Conservation (phyloP, 2,888 invertebrate species). For the Hipparchia sbordonii region DNA sequence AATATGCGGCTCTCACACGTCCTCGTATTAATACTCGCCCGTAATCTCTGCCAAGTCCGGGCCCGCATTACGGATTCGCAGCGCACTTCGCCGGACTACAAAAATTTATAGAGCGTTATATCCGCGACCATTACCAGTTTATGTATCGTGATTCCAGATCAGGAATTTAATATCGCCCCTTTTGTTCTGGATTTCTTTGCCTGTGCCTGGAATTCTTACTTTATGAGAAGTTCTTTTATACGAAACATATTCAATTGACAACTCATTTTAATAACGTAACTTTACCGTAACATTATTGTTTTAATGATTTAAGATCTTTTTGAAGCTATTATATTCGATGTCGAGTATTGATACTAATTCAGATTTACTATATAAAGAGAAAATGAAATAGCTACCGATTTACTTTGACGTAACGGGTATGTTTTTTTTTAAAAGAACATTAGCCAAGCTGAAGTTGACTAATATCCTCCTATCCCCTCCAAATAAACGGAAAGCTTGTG, state of each 20-base stretch:
- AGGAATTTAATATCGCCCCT: slow-evolving; percentile 69
- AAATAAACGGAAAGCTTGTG: too few relatives aligned
- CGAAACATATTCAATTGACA: background rate
- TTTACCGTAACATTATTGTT: too few relatives aligned
- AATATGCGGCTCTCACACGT: slow-evolving; percentile 46
- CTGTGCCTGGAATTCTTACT: slow-evolving; percentile 12
- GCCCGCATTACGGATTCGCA: slow-evolving; percentile 68
- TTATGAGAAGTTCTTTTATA: background rate
- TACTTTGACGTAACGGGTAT: background rate
- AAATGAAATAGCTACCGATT: background rate
- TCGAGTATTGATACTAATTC: background rate
- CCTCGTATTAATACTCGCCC: slow-evolving; percentile 60
- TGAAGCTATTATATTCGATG: too few relatives aligned
- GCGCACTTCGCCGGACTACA: slow-evolving; percentile 64
- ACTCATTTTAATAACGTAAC: background rate
- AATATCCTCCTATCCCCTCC: too few relatives aligned
- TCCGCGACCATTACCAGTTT: slow-evolving; percentile 53
- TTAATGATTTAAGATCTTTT: too few relatives aligned
- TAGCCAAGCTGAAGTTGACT: too few relatives aligned
- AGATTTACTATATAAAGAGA: background rate
- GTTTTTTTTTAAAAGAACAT: too few relatives aligned
- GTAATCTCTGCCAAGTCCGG: slow-evolving; percentile 71
- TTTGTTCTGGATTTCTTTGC: slow-evolving; percentile 42
- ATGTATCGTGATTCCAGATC: slow-evolving; percentile 63
- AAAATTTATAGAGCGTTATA: slow-evolving; percentile 80